These are phyloP conservation scores for Poeciliopsis prolifica DNA, from an alignment of 2,113 vertebrate genomes.

Conservation along the genomic window DNA sequence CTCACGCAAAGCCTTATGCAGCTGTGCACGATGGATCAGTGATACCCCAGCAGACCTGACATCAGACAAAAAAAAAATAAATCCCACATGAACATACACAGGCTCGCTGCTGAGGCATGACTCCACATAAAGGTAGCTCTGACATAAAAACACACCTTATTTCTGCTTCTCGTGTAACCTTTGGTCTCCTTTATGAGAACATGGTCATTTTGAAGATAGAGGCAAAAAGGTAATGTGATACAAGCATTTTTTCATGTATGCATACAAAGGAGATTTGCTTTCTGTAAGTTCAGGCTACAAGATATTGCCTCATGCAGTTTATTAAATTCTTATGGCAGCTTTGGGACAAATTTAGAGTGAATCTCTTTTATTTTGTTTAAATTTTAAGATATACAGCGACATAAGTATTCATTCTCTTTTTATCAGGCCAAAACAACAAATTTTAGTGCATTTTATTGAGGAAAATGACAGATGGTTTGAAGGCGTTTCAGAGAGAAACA, in stretches of 20 bases:
- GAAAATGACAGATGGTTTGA: too few species aligned
- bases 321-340: neutral
- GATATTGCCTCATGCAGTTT: neutral
- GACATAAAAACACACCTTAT: constrained; percentile 41
- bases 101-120: constrained; percentile 35
- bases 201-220: constrained; percentile 55
- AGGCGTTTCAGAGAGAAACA: too few species aligned
- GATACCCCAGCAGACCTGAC: constrained; percentile 69
- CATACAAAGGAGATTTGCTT: neutral
- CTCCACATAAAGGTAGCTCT: constrained; percentile 21
- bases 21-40: constrained; percentile 80
- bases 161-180: constrained; percentile 58
- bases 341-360: neutral
- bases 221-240: neutral
- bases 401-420: neutral
- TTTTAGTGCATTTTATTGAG: neutral
- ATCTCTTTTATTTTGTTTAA: neutral
- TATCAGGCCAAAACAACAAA: neutral
- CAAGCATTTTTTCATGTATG: neutral
- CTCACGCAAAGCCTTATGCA: constrained; percentile 72
- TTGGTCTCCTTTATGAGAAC: constrained; percentile 62
- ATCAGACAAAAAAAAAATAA: constrained; percentile 56
- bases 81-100: constrained; percentile 39
- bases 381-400: neutral
- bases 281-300: neutral